phyloP scores from a whole-genome alignment of 1,140 invertebrate species.

The Matsumurasca onukii region DNA sequence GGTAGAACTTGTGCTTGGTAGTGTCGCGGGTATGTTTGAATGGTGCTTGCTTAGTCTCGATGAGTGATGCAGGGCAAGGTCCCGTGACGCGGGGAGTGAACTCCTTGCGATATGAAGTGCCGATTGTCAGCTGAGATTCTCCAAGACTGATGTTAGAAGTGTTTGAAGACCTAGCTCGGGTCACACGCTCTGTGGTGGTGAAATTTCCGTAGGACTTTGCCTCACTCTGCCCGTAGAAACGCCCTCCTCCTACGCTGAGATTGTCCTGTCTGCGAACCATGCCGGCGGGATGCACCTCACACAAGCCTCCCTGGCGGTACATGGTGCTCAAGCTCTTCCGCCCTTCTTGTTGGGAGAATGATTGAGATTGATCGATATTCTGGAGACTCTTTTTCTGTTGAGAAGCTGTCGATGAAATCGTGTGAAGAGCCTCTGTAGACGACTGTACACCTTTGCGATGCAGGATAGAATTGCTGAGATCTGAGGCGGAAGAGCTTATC shows the following conservation, averaged over 20 bases:
- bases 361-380: slow-evolving; percentile 63
- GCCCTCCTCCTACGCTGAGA: slow-evolving; percentile 61
- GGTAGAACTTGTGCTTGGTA: slow-evolving; percentile 79
- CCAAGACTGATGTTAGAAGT: slow-evolving; percentile 71
- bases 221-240: slow-evolving; percentile 68
- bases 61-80: slow-evolving; percentile 74
- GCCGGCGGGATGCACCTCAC: slow-evolving; percentile 31
- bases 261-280: slow-evolving; percentile 53
- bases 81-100: slow-evolving; percentile 64
- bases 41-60: slow-evolving; percentile 58
- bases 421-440: slow-evolving; percentile 62
- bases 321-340: slow-evolving; percentile 73
- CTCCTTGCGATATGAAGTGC: slow-evolving; percentile 67
- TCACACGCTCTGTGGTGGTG: slow-evolving; percentile 53
- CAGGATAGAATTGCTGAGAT: slow-evolving; percentile 72
- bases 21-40: slow-evolving; percentile 82
- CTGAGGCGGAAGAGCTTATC: slow-evolving; percentile 65
- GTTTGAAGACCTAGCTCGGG: slow-evolving; percentile 59
- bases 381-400: slow-evolving; percentile 76
- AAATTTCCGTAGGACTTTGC: slow-evolving; percentile 67
- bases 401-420: slow-evolving; percentile 72
- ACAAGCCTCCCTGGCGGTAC: slow-evolving; percentile 54
- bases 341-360: slow-evolving; percentile 63
- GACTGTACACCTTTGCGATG: slow-evolving; percentile 65
- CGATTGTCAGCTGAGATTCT: slow-evolving; percentile 32